Evolutionary conservation across 2,888 invertebrate genomes (phyloP).

Genomic region (Aphodius sticticus): DNA sequence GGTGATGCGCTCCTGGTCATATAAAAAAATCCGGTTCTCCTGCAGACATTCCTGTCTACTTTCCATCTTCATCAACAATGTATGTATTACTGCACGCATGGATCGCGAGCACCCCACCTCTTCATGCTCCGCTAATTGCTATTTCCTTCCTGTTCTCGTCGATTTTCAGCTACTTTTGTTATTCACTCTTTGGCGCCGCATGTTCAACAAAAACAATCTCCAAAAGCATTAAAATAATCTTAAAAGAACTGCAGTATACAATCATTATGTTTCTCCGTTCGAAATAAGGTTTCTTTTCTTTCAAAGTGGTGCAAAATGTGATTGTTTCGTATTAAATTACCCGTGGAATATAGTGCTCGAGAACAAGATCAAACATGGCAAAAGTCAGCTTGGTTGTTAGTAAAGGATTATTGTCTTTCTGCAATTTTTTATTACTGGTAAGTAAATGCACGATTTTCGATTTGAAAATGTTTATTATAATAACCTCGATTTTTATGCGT

Average conservation of each 20-base stretch:
- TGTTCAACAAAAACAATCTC: constrained; percentile 6
- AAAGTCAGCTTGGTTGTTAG: constrained; percentile 62
- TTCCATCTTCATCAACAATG: constrained; percentile 37
- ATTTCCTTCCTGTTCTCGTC: constrained; percentile 58
- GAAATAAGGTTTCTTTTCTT: not conserved
- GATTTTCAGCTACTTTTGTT: constrained; percentile 31
- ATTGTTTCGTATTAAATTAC: not conserved
- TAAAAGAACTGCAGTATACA: not conserved
- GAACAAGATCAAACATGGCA: constrained; percentile 45
- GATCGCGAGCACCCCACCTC: constrained; percentile 44
- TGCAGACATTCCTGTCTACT: constrained; percentile 16
- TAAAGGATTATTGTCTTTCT: constrained; percentile 71
- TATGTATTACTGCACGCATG: constrained; percentile 32
- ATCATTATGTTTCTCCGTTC: constrained; percentile 7
- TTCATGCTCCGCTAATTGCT: constrained; percentile 60
- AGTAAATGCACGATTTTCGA: too few relatives aligned
- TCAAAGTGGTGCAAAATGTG: constrained; percentile 10
- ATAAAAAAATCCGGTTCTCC: not conserved
- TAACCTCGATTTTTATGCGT: not conserved
- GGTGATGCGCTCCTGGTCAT: not conserved
- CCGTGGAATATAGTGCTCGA: constrained; percentile 10
- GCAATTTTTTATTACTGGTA: constrained; percentile 72
- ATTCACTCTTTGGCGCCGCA: not conserved
- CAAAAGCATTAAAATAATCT: not conserved
- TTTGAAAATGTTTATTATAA: not conserved